Evolutionary conservation across 2,888 invertebrate species (phyloP).

Genomic region (Mythimna lalbum): DNA sequence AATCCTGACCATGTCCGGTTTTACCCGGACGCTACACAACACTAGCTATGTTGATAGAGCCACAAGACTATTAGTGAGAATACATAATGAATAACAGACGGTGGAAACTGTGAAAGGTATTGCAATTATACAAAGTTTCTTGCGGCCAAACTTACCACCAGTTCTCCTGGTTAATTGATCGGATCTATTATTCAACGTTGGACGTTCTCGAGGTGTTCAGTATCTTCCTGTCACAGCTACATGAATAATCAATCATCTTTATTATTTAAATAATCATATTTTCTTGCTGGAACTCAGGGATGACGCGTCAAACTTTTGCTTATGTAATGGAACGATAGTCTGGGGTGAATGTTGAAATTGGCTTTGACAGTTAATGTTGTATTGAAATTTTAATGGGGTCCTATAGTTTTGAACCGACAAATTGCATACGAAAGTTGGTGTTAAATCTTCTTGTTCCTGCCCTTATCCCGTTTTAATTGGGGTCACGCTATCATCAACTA

Average conservation of each 20-base stretch:
- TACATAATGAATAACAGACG: constrained; percentile 73
- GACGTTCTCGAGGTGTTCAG: constrained; percentile 72
- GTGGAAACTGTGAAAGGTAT: constrained; percentile 73
- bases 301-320: constrained; percentile 1
- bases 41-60: constrained; percentile 48
- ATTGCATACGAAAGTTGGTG: no score
- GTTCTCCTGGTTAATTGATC: constrained; percentile 80
- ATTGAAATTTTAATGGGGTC: background rate
- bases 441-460: no score
- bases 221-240: constrained; percentile 68
- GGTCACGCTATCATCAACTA: no score
- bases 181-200: constrained; percentile 82
- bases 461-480: no score
- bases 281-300: constrained; percentile 24
- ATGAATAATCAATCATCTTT: constrained; percentile 72
- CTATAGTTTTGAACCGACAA: no score
- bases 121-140: constrained; percentile 79
- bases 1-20: no score
- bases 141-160: constrained; percentile 71
- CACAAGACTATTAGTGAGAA: constrained; percentile 66
- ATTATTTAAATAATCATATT: constrained; percentile 64
- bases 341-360: background rate
- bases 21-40: no score
- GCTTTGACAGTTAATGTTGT: no score
- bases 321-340: background rate